Percentiles rank a stretch among this genome's conserved stretches.
Evolutionary conservation across 2,888 invertebrate genomes (phyloP).

Genomic region (Cryptocephalus moraei): DNA sequence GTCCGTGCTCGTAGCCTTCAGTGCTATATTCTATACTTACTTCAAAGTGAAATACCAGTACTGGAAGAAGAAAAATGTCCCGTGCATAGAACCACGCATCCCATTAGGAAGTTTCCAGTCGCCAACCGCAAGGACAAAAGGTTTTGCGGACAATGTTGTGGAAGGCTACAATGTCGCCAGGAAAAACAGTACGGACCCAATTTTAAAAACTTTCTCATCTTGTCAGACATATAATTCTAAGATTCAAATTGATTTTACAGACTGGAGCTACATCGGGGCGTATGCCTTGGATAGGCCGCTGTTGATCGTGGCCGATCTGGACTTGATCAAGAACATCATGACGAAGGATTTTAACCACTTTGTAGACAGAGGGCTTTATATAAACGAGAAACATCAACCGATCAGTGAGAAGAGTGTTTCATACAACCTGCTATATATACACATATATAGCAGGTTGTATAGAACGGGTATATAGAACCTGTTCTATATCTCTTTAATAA

Average conservation of each 20-base stretch:
- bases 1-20: neutral
- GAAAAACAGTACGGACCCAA: neutral
- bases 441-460: no score
- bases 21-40: neutral
- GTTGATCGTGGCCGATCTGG: conserved; percentile 20
- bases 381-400: conserved; percentile 3
- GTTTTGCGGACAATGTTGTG: neutral
- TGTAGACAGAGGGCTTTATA: conserved; percentile 2
- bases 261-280: conserved; percentile 17
- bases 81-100: conserved; percentile 2
- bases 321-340: conserved; percentile 36
- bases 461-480: no score
- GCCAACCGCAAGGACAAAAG: neutral
- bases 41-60: conserved; percentile 2
- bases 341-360: conserved; percentile 47
- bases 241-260: neutral
- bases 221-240: no score
- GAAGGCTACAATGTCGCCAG: neutral
- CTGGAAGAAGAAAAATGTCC: conserved; percentile 3
- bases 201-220: no score
- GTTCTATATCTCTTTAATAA: no score
- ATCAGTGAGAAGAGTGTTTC: neutral
- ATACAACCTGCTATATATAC: neutral
- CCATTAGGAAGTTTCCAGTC: conserved; percentile 2
- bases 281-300: conserved; percentile 30